Conservation (phyloP, 2,113 vertebrate species). For the Eurystomus gularis region DNA sequence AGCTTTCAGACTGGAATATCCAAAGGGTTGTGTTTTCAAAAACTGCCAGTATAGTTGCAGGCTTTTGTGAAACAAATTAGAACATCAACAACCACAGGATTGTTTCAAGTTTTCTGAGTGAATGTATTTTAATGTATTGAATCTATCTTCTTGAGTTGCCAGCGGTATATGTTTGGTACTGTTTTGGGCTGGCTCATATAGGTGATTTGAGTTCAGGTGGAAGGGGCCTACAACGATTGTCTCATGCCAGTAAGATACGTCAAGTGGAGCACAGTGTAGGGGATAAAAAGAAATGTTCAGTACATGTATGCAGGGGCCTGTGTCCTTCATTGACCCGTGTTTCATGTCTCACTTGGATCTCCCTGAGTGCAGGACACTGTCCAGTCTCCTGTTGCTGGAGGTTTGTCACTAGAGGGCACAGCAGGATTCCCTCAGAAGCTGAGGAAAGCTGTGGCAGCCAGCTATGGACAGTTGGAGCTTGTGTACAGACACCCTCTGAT, state of each 20-base stretch:
- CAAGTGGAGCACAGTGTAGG: neutral
- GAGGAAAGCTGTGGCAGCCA: neutral
- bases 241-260: neutral
- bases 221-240: neutral
- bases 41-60: rapidly evolving
- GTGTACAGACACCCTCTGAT: neutral
- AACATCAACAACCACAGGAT: neutral
- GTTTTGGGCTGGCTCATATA: neutral
- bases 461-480: rapidly evolving
- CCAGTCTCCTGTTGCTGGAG: rapidly evolving
- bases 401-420: neutral
- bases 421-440: neutral
- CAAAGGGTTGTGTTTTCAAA: neutral
- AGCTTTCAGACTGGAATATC: neutral
- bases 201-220: neutral
- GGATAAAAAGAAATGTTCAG: neutral
- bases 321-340: neutral
- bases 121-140: neutral
- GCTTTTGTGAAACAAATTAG: neutral
- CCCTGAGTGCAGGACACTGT: neutral
- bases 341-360: neutral
- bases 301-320: rapidly evolving
- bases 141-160: neutral
- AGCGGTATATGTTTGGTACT: neutral
- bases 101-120: neutral